A percentile compares a stretch with the other conserved stretches of the same genome.
Conservation (phyloP, 2,888 invertebrate species). For the Epinotia demarniana region DNA sequence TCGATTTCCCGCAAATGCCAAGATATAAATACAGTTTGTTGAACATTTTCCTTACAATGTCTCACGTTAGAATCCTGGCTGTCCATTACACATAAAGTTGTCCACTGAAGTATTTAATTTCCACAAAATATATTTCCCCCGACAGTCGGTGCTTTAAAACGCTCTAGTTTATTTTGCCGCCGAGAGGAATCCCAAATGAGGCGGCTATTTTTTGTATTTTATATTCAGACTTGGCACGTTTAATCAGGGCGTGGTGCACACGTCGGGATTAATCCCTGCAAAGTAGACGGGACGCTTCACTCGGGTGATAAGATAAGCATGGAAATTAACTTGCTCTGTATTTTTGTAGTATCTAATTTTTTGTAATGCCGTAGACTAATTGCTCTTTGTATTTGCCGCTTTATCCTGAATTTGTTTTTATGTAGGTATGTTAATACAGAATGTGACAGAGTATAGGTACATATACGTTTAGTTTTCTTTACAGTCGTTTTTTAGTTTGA, state of each 20-base stretch:
- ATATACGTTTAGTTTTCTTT: no score
- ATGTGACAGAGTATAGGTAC: no score
- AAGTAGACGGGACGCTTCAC: constrained; percentile 45
- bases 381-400: no score
- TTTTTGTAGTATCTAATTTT: not conserved
- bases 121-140: constrained; percentile 58
- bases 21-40: not conserved
- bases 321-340: constrained; percentile 8
- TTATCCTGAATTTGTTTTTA: no score
- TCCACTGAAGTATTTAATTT: constrained; percentile 55
- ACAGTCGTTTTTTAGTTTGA: no score
- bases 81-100: constrained; percentile 51
- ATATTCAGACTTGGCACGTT: constrained; percentile 45
- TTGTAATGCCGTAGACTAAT: no score
- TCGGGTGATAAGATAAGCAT: constrained; percentile 27
- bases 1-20: not conserved
- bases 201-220: constrained; percentile 48
- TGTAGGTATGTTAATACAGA: no score
- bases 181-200: constrained; percentile 62
- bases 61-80: not conserved
- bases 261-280: constrained; percentile 47
- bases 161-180: constrained; percentile 58
- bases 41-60: not conserved
- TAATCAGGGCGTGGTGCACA: constrained; percentile 43
- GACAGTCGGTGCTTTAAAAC: constrained; percentile 53